Evolutionary conservation across 2,888 invertebrate species (phyloP).

Genomic region (Drosophila monieri): DNA sequence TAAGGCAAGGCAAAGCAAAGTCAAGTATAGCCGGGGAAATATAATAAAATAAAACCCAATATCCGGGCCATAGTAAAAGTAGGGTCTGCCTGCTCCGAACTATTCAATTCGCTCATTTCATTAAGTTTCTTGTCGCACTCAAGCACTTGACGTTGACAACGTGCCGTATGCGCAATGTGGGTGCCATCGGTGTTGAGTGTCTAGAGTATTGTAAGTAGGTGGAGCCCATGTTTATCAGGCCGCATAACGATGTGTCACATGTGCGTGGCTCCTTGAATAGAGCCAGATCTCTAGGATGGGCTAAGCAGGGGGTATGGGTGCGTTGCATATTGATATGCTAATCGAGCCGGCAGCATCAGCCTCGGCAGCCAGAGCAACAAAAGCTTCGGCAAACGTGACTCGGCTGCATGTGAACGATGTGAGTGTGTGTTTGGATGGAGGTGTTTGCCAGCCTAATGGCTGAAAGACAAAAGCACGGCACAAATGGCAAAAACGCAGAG

Average conservation of each 20-base stretch:
- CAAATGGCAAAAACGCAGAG: slow-evolving; percentile 64
- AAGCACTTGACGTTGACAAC: slow-evolving; percentile 60
- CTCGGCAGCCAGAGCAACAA: slow-evolving; percentile 14
- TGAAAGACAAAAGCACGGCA: slow-evolving; percentile 64
- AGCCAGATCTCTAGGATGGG: slow-evolving; percentile 2
- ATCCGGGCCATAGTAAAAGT: slow-evolving; percentile 21
- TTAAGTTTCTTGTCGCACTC: slow-evolving; percentile 68
- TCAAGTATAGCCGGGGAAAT: slow-evolving; percentile 47
- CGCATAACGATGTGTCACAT: slow-evolving; percentile 75
- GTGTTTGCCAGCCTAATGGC: slow-evolving; percentile 63
- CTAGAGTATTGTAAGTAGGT: slow-evolving; percentile 17
- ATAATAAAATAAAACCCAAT: slow-evolving; percentile 76
- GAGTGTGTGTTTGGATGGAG: slow-evolving; percentile 4
- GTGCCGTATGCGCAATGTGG: slow-evolving; percentile 68
- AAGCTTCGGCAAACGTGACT: slow-evolving; percentile 57
- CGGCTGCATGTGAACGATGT: slow-evolving; percentile 1
- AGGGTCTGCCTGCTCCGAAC: slow-evolving; percentile 51
- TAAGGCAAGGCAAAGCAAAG: slow-evolving; percentile 49
- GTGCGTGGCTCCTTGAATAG: slow-evolving; percentile 38
- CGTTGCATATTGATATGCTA: slow-evolving; percentile 79
- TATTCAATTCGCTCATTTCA: slow-evolving; percentile 79
- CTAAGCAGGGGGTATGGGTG: slow-evolving; percentile 5
- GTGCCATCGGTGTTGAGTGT: slow-evolving; percentile 6
- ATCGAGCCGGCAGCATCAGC: slow-evolving; percentile 56
- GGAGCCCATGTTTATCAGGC: slow-evolving; percentile 59